Conservation (phyloP, 2,797 vertebrate genomes). For the Rhodeus uyekii region DNA sequence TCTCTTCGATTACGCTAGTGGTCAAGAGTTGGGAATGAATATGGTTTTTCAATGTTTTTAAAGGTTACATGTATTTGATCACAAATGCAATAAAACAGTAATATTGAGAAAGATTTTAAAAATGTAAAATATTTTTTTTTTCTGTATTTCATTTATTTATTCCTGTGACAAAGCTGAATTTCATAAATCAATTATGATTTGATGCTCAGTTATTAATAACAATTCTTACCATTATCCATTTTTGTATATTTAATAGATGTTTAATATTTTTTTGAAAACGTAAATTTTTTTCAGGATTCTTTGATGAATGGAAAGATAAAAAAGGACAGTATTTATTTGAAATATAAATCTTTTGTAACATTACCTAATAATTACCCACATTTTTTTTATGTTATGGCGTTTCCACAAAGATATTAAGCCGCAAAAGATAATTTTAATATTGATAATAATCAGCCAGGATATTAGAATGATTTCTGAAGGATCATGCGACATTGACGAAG, state of each 20-base stretch:
- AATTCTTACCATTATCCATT: not conserved
- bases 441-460: not conserved
- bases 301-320: not conserved
- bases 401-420: not conserved
- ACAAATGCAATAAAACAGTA: not conserved
- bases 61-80: not conserved
- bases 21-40: not conserved
- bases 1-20: not conserved
- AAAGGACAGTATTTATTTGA: not conserved
- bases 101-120: not conserved
- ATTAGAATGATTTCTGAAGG: not conserved
- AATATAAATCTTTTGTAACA: not conserved
- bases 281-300: not conserved
- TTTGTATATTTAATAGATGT: not conserved
- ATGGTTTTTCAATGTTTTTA: too few relatives aligned
- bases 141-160: not conserved
- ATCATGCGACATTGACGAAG: not conserved
- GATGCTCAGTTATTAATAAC: not conserved
- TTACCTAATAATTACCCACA: not conserved
- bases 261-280: not conserved
- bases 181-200: not conserved
- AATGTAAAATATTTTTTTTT: not conserved
- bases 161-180: not conserved
- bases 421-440: too few relatives aligned
- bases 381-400: not conserved